Evolutionary conservation across 2,888 invertebrate species (phyloP), one percentile per base, ranked within the genome.

Genomic region (Exephanes ischioxanthus): DNA sequence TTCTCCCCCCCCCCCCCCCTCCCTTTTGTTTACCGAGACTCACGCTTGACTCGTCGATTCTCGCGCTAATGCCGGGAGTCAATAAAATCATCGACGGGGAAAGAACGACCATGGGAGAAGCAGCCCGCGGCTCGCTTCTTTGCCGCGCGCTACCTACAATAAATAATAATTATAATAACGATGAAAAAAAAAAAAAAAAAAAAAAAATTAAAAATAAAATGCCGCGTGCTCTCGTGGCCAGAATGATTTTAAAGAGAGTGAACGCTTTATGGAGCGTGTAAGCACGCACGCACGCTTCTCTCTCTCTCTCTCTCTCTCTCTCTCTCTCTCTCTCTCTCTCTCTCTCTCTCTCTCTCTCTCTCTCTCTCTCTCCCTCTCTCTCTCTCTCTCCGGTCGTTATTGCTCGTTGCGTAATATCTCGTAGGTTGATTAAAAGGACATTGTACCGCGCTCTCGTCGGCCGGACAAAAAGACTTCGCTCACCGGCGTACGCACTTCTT

Each of bases 61-160:
- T 91, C 91, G 91, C 91, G 92, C 91, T 91, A 85, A 80, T 91
- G 88, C 92, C 92, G 91, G 92, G 92, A 91, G 91, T 91, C 91
- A 89, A 87, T 92, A 92, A 91, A 92, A 87, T 81, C 53, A 86
- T 78, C 76, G 77, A 79, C 63, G 70, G 55, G 63, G 48, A 75
- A 75, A 66, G 63, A 33, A 30, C 16, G 61, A 45, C 73, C 41
- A 14, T 41, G 11, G 19, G 55, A 55, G 55, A 55, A 73, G 72
- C 41, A 72, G 41, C 33, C 55, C 55, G 55, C 53, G 53, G 71
- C 55, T 58, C 55, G 55, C 72, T 72, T 72, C 72, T 55, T 58
- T 72, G 72, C 72, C 55, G 55, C 26, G n/a, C 58, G 3, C 58
- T 58, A n/a, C 19, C 33, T 19, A 53, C 33, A 53, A 51, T 53